These are phyloP conservation scores for Dallia pectoralis DNA, from an alignment of 2,797 vertebrate species.

Conservation along the genomic window DNA sequence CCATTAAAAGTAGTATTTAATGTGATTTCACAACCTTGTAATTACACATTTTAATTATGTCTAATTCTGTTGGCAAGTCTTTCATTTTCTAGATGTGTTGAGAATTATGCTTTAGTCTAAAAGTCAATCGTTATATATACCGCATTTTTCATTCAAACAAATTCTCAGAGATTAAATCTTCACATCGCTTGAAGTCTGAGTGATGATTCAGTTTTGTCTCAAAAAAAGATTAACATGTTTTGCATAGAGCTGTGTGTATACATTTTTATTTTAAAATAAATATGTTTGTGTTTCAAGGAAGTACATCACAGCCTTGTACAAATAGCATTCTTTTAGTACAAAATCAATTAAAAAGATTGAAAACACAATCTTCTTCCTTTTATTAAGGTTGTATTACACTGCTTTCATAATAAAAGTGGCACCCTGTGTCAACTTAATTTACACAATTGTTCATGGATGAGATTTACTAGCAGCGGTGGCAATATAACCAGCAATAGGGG, in stretches of 20 bases:
- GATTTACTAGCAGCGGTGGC: no score
- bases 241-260: conserved; percentile 23
- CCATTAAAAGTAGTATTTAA: not conserved
- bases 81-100: not conserved
- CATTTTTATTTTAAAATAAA: conserved; percentile 40
- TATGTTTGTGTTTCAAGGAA: no score
- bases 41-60: not conserved
- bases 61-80: not conserved
- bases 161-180: not conserved
- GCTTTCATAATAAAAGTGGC: no score
- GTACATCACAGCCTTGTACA: no score
- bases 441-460: no score
- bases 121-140: not conserved
- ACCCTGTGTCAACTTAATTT: no score
- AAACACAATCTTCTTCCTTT: no score
- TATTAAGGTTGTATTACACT: no score
- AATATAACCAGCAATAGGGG: no score
- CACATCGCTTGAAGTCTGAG: conserved; percentile 3
- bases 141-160: not conserved
- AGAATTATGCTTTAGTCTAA: not conserved
- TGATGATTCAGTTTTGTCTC: conserved; percentile 9
- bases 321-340: no score
- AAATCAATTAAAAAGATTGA: no score
- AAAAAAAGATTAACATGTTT: conserved; percentile 46
- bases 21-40: not conserved